These are phyloP conservation scores for Callionymus lyra DNA, from an alignment of 2,113 vertebrate species.

Conservation along the genomic window DNA sequence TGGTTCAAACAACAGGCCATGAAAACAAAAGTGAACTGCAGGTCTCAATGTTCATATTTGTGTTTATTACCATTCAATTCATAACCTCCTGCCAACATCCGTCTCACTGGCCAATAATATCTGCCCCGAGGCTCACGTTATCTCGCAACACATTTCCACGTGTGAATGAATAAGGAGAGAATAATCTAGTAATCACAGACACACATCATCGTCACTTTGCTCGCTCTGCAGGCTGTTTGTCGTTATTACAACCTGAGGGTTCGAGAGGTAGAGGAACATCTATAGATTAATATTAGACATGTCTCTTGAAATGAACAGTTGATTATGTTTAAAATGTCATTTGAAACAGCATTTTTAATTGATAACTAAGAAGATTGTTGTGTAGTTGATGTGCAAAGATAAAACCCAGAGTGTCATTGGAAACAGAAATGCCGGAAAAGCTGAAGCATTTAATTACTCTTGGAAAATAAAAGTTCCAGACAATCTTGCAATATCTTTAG, in stretches of 20 bases:
- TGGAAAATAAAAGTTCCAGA: too few relatives aligned
- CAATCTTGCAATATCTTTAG: too few relatives aligned
- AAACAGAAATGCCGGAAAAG: too few relatives aligned
- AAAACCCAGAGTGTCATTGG: too few relatives aligned
- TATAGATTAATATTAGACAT: slow-evolving; percentile 31
- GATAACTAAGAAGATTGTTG: too few relatives aligned
- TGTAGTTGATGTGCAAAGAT: too few relatives aligned
- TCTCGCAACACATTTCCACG: slow-evolving; percentile 28
- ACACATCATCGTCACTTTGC: slow-evolving; percentile 32
- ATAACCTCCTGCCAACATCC: slow-evolving; percentile 33
- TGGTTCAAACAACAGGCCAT: slow-evolving; percentile 22
- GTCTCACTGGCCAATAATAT: slow-evolving; percentile 48
- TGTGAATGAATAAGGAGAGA: slow-evolving; percentile 34
- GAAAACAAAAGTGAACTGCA: slow-evolving; percentile 27
- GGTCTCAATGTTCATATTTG: slow-evolving; percentile 20
- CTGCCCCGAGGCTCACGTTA: slow-evolving; percentile 35
- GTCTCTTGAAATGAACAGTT: background rate
- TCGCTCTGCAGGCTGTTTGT: slow-evolving; percentile 26
- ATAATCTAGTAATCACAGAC: slow-evolving; percentile 40
- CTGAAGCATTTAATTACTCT: too few relatives aligned
- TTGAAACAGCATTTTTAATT: too few relatives aligned
- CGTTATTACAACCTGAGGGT: slow-evolving; percentile 45
- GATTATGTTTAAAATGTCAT: too few relatives aligned
- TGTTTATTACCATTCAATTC: slow-evolving; percentile 38
- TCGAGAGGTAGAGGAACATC: slow-evolving; percentile 27